Conservation (phyloP, 2,888 invertebrate species). For the Odontomyia ornata region DNA sequence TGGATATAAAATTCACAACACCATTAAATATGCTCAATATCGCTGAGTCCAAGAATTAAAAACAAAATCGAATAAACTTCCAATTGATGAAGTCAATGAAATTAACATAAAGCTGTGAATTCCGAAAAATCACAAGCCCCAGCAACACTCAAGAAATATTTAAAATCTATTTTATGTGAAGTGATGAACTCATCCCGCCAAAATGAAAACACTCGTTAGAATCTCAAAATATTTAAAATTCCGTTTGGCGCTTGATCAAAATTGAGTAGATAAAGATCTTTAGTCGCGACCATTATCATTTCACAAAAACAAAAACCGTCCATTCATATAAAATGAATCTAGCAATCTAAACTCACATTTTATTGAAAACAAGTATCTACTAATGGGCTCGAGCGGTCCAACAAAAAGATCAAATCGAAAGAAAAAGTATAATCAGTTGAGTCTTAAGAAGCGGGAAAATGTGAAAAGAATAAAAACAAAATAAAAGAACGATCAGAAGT, state of each 20-base stretch:
- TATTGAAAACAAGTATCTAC: constrained; percentile 23
- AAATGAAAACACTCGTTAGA: constrained; percentile 18
- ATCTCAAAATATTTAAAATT: constrained; percentile 41
- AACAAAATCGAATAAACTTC: constrained; percentile 8
- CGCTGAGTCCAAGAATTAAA: background rate
- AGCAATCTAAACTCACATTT: constrained; percentile 15
- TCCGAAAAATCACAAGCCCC: no score
- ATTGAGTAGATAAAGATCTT: constrained; percentile 38
- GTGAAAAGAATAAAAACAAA: background rate
- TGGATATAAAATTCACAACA: constrained; percentile 36
- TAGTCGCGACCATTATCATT: constrained; percentile 21
- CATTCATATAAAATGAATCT: background rate
- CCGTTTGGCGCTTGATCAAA: constrained; percentile 40
- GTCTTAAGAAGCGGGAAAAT: background rate
- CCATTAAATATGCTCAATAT: constrained; percentile 22
- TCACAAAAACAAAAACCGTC: constrained; percentile 19
- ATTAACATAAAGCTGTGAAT: constrained; percentile 13
- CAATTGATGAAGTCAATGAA: constrained; percentile 17
- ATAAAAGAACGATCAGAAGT: constrained; percentile 29
- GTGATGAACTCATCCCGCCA: constrained; percentile 36
- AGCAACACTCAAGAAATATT: background rate
- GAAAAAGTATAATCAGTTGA: no score
- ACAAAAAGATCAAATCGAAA: no score
- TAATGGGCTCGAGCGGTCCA: background rate
- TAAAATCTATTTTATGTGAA: background rate